Base-by-base conservation (phyloP, 2,113 vertebrate genomes). In the Zonotrichia leucophrys region DNA sequence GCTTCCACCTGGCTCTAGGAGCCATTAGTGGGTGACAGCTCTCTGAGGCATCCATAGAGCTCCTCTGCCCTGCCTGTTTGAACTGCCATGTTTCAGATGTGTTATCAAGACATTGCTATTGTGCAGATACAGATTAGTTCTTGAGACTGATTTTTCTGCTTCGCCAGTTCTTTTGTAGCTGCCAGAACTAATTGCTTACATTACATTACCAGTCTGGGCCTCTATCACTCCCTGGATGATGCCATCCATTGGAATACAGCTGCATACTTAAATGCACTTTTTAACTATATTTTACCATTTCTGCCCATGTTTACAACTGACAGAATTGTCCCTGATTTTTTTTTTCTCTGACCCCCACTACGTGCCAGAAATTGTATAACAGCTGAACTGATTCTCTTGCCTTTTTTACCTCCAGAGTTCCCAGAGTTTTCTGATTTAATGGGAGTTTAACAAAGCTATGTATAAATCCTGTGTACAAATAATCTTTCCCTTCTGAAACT, bases 171-270 rank as follows among this genome's bases (percentile, higher is more conserved):
- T 89, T 96, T 97, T 97, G 95, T 95, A 82, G 93, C 93, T 96
- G 95, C 94, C 96, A 96, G 94, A 84, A 94, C 83, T 96, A 97
- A 97, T 97, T 96, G 96, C 96, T 93, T 95, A 85, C 92, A 95
- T 96, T 94, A 95, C 87, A 85, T 87, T 96, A 81, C 91, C 91
- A 95, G 10, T 93, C 89, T 93, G 78, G 62, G 92, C 89, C 82
- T 93, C 94, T 80, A 93, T 96, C 94, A 90, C 60, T 93, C 74
- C 53, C 79, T 73, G 64, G 92, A 96, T 96, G 91, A 95, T 95
- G 92, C 92, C 87, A 91, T 94, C 85, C 81, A 0, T 92, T 87
- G 92, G 91, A 93, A 95, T 95, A 95, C 96, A 94, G 92, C 94
- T 96, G 93, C 94, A 63, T 87, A 74, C 69, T 94, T 94, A 95